Conservation (phyloP, 2,888 invertebrate genomes). For the Hybos culiciformis region DNA sequence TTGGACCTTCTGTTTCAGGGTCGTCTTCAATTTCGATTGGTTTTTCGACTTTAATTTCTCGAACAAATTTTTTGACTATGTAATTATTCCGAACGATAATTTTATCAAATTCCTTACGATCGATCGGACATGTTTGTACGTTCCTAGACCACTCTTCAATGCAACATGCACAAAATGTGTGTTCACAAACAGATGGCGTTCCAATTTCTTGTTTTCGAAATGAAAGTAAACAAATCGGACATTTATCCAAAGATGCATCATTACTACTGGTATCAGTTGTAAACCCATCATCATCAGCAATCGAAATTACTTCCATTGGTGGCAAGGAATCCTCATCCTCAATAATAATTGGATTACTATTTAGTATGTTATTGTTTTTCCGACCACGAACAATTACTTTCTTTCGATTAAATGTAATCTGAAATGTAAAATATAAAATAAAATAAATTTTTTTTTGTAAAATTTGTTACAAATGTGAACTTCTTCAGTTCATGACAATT, state of each 20-base stretch:
- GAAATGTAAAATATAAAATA: background rate
- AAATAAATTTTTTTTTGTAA: background rate
- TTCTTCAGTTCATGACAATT: too few species aligned
- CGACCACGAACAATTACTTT: background rate
- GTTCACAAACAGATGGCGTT: conserved; percentile 75
- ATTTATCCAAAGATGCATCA: conserved; percentile 65
- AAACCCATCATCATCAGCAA: conserved; percentile 24
- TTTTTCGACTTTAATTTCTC: conserved; percentile 51
- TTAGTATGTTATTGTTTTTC: background rate
- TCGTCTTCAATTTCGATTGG: conserved; percentile 37
- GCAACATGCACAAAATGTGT: conserved; percentile 79
- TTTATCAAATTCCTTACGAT: conserved; percentile 62
- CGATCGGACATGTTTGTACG: conserved; percentile 89
- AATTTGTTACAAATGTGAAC: too few species aligned
- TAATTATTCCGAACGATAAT: conserved; percentile 56
- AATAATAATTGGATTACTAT: background rate
- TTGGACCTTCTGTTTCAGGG: conserved; percentile 46
- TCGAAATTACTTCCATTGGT: too few species aligned
- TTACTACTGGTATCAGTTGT: conserved; percentile 36
- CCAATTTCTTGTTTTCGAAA: conserved; percentile 70
- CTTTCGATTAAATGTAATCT: conserved; percentile 1
- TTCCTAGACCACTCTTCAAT: conserved; percentile 91
- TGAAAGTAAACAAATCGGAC: conserved; percentile 76
- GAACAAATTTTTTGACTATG: conserved; percentile 44
- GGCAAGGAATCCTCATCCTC: background rate